Conservation (phyloP, 30 jellyfish, hydroid and myxozoan genomes). For the Aurelia coerulea region DNA sequence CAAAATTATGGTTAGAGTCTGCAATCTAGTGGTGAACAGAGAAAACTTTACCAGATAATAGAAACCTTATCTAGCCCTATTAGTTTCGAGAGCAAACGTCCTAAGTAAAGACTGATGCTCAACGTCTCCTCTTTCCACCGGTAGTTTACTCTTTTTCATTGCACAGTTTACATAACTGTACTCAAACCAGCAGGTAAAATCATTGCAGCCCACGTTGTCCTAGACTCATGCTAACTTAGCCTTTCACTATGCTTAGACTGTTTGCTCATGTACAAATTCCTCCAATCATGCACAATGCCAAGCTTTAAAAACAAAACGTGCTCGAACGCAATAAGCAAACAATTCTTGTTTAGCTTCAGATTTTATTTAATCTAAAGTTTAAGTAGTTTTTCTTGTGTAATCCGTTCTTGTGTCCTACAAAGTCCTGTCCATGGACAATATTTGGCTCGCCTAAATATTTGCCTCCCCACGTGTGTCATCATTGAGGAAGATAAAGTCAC, state of each 20-base stretch:
- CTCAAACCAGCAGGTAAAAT: constrained; percentile 24
- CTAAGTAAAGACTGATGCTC: too few species aligned
- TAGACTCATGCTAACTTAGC: constrained; percentile 7
- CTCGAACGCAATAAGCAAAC: constrained; percentile 42
- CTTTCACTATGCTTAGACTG: constrained; percentile 7
- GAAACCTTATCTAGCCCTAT: too few species aligned
- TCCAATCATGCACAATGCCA: constrained; percentile 41
- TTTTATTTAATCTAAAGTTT: constrained; percentile 41
- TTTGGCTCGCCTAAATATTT: neutral
- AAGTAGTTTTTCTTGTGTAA: constrained; percentile 43
- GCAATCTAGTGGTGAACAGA: too few species aligned
- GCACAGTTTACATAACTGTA: constrained; percentile 21
- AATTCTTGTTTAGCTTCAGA: constrained; percentile 48
- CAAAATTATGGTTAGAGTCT: too few species aligned
- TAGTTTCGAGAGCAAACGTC: too few species aligned
- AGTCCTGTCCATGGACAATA: too few species aligned
- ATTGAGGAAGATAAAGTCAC: neutral
- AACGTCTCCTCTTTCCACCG: too few species aligned
- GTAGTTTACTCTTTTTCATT: too few species aligned
- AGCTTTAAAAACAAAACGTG: constrained; percentile 50
- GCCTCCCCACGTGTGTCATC: constrained; percentile 12
- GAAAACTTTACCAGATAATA: too few species aligned
- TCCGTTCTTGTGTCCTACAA: neutral
- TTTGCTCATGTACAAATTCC: constrained; percentile 58
- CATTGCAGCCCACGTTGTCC: constrained; percentile 53